A percentile compares a stretch with the other conserved stretches of the same genome.
Evolutionary conservation across 2,113 vertebrate species (phyloP).

Genomic region (Agapornis roseicollis): DNA sequence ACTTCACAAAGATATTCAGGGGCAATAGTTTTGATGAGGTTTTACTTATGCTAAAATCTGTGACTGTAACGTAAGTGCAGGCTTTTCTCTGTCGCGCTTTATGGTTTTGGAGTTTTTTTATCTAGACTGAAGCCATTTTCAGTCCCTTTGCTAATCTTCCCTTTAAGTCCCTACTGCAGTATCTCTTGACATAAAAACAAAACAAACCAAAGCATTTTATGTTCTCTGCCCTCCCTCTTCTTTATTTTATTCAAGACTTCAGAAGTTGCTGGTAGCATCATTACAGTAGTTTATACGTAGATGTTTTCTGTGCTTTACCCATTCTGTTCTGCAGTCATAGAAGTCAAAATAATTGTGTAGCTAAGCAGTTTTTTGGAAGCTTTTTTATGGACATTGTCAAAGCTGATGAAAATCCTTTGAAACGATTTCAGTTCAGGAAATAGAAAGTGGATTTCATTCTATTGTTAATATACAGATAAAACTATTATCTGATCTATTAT

Average conservation of each 20-base stretch:
- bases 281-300: not conserved
- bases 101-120: not conserved
- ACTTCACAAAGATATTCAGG: not conserved
- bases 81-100: not conserved
- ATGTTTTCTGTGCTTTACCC: not conserved
- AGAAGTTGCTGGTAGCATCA: not conserved
- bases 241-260: not conserved
- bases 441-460: not conserved
- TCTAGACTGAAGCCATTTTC: not conserved
- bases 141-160: not conserved
- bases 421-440: not conserved
- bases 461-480: not conserved
- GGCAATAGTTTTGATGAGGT: not conserved
- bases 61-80: not conserved
- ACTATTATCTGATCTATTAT: not conserved
- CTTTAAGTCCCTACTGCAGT: not conserved
- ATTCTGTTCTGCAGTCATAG: not conserved
- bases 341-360: not conserved
- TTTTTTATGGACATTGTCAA: not conserved
- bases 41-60: not conserved
- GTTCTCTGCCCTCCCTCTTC: not conserved
- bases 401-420: not conserved
- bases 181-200: not conserved
- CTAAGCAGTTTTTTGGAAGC: slow-evolving; percentile 7
- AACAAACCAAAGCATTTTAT: not conserved